Conservation (phyloP, 2,888 invertebrate species). For the Xestobium rufovillosum region DNA sequence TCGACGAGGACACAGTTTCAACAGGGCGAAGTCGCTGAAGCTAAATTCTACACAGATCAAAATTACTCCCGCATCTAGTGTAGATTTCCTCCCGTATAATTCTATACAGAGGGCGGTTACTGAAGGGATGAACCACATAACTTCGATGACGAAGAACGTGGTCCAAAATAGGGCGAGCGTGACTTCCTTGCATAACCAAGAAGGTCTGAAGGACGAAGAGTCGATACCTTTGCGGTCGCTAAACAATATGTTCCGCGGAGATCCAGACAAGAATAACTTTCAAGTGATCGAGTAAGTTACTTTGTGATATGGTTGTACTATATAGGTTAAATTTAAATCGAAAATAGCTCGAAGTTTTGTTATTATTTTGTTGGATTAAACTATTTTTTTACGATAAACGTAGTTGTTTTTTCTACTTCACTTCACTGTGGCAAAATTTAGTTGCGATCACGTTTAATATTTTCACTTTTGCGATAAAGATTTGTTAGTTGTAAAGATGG, state of each 20-base stretch:
- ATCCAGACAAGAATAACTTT: conserved; percentile 58
- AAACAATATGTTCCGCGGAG: conserved; percentile 55
- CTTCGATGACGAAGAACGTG: conserved; percentile 44
- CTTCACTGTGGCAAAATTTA: too few species aligned
- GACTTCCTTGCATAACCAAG: conserved; percentile 36
- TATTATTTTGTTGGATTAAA: too few species aligned
- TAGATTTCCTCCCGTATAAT: conserved; percentile 52
- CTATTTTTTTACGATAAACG: too few species aligned
- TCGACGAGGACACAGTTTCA: conserved; percentile 61
- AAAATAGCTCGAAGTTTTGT: too few species aligned
- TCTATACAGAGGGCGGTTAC: conserved; percentile 49
- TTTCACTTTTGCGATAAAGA: too few species aligned
- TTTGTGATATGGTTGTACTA: background rate
- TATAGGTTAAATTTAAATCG: too few species aligned
- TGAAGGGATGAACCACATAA: conserved; percentile 52
- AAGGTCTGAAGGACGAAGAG: conserved; percentile 50
- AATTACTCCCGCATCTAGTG: conserved; percentile 42
- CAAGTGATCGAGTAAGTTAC: conserved; percentile 66
- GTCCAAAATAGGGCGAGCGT: conserved; percentile 37
- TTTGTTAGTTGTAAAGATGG: conserved; percentile 1
- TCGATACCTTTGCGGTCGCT: conserved; percentile 74
- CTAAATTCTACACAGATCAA: conserved; percentile 48
- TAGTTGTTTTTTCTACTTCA: too few species aligned
- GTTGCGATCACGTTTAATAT: too few species aligned
- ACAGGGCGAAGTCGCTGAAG: conserved; percentile 52